Base-by-base conservation (phyloP, 2,797 vertebrate genomes). In the Anas bahamensis region DNA sequence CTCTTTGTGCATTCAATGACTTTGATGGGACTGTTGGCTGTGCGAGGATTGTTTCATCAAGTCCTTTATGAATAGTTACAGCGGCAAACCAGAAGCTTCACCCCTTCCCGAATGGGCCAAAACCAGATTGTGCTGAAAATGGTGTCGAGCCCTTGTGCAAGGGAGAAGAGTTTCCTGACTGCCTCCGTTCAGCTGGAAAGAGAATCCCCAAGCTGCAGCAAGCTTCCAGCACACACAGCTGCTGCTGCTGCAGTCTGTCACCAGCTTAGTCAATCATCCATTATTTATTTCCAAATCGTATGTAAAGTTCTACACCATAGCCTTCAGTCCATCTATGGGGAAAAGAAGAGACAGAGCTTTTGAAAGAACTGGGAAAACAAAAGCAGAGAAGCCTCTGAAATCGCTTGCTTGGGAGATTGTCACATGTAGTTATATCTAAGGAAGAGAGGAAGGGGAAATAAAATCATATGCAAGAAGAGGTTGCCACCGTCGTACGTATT, bases 271-370 rank as follows among this genome's bases (percentile, higher is more conserved):
- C 83, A 94, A 61, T 91, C 91, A 97, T 95, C 77, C 72, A 85
- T 95, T 96, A 96, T 97, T 96, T 96, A 90, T 96, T 96, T 95
- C 73, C 61, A 74, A 95, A 91, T 71, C 5, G 10, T 87, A 92
- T 74, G 76, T 84, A 92, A 90, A 77, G 84, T 60, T 86, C 75
- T 95, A 66, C 60, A 66, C 71, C 37, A 18, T 42, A 85, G 71
- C 73, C 77, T 68, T 90, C 82, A 9, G 17, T 89, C 86, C 72
- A 68, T 29, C n/a, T 21, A 28, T 31, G 86, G 59, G 55, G 29
- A 68, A 94, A 80, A 88, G 16, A 92, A 86, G 74, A 88, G 68
- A 33, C 26, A 56, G 63, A 86, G n/a, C 63, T 87, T 85, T 55
- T 86, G 76, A 89, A 88, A 85, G 44, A 48, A 63, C 24, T 55